Conservation (phyloP, 2,113 vertebrate species). For the Neodontobutis hainanensis region DNA sequence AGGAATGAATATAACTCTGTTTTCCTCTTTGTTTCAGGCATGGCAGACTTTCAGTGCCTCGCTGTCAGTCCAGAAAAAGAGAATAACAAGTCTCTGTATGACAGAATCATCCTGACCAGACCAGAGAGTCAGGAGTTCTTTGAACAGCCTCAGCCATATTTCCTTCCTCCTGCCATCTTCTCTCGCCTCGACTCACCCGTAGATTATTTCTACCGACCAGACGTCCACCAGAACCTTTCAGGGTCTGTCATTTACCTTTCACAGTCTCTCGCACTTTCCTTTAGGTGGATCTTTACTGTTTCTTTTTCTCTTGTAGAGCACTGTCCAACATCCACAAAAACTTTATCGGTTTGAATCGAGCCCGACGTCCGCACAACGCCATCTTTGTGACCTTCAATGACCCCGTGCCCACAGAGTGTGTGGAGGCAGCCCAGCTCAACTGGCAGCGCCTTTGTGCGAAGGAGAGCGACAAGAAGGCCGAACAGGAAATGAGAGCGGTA, state of each 20-base stretch:
- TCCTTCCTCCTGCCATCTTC: constrained; percentile 94
- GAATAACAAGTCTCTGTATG: constrained; percentile 84
- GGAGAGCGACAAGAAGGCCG: constrained; percentile 76
- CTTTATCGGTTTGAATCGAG: constrained; percentile 87
- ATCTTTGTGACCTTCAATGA: constrained; percentile 91
- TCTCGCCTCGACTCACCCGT: constrained; percentile 90
- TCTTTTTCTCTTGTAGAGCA: constrained; percentile 54
- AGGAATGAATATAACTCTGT: too few species aligned
- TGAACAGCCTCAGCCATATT: constrained; percentile 84
- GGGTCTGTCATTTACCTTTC: not conserved
- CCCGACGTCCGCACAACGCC: constrained; percentile 91
- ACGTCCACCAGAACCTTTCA: constrained; percentile 81
- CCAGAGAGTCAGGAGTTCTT: constrained; percentile 91
- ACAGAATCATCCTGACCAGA: constrained; percentile 87
- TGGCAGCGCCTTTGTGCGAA: constrained; percentile 85
- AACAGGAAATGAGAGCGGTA: constrained; percentile 84
- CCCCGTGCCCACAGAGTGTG: constrained; percentile 77
- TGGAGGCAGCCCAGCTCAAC: constrained; percentile 85
- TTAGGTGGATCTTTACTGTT: not conserved
- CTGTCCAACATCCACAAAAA: constrained; percentile 81
- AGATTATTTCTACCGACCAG: constrained; percentile 92
- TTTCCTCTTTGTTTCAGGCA: constrained; percentile 55
- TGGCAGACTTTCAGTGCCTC: constrained; percentile 92
- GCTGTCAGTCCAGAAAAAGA: constrained; percentile 83
- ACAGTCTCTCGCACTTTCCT: not conserved